Evolutionary conservation across 1,140 invertebrate genomes (phyloP).

Genomic region (Drosophila sp.): DNA sequence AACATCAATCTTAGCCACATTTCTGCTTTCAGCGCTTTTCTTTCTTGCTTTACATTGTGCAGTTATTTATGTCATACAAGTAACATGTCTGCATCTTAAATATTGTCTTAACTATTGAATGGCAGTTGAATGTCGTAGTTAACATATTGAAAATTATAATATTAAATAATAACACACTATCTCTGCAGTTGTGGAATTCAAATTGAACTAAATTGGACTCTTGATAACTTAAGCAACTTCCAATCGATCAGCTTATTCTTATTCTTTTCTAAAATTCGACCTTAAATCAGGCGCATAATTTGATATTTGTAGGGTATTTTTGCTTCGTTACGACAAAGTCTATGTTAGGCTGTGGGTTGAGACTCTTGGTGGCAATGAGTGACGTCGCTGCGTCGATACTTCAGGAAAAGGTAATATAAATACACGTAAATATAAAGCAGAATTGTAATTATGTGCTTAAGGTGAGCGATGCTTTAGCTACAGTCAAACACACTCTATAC

Average conservation of each 20-base stretch:
- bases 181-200: too few relatives aligned
- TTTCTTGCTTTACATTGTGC: background rate
- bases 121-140: too few relatives aligned
- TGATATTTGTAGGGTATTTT: too few relatives aligned
- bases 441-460: conserved; percentile 83
- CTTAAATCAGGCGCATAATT: too few relatives aligned
- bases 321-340: background rate
- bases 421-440: conserved; percentile 80
- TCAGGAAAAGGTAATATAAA: conserved; percentile 77
- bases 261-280: too few relatives aligned
- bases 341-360: background rate
- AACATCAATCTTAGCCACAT: background rate
- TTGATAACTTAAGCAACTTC: too few relatives aligned
- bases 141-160: too few relatives aligned
- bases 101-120: background rate
- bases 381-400: conserved; percentile 8
- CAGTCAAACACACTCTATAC: conserved; percentile 4
- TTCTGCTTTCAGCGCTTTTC: background rate
- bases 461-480: conserved; percentile 66
- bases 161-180: too few relatives aligned
- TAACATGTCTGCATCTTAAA: background rate
- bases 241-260: too few relatives aligned
- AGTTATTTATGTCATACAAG: background rate
- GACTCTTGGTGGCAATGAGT: background rate
- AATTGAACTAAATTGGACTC: too few relatives aligned